Base-by-base conservation (phyloP, 2,113 vertebrate genomes). In the Morone chrysops region DNA sequence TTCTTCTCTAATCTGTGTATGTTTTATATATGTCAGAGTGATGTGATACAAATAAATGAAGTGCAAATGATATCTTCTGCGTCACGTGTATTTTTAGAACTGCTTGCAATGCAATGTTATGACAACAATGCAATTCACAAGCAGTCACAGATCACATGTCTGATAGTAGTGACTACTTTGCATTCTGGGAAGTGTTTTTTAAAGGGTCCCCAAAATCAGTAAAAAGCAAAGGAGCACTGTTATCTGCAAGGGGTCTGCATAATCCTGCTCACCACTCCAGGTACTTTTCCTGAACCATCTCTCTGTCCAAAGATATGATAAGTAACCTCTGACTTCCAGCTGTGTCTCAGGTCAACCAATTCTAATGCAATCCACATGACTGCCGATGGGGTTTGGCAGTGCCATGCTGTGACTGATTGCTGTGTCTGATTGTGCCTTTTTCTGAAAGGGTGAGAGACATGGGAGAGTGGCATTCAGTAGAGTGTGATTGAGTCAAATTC, bases 41-140 rank as follows among this genome's bases (percentile, higher is more conserved):
- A 91, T 50, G 51, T 62, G 75, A 87, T 87, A 65, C 72, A 83
- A 90, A 93, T 94, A 94, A 93, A 94, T 90, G 53, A 88, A 89
- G 84, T 90, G 69, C 50, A 85, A 90, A 84, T 62, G 36, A 61
- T 45, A 69, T 13, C 17, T n/a, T 41, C 53, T 78, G 80, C 83
- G 78, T 89, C 63, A 57, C 14, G 75, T 75, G 8, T 89, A 73
- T 82, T 87, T 60, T 83, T 75, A n/a, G 65, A 73, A 22, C 16
- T 10, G 43, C 48, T 16, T 48, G 16, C 4, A 20, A 8, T 8
- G 12, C n/a, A 36, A 8, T 31, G 66, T 51, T 12, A 31, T n/a
- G 25, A 62, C 41, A 6, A 62, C 41, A 6, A 6, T 6, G 50
- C 25, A 61, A 25, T 66, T 68, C 60, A 43, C 71, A 69, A n/a